Percentiles rank a stretch among this genome's conserved stretches.
Evolutionary conservation across 2,113 vertebrate species (phyloP).

Genomic region (Cinclus cinclus): DNA sequence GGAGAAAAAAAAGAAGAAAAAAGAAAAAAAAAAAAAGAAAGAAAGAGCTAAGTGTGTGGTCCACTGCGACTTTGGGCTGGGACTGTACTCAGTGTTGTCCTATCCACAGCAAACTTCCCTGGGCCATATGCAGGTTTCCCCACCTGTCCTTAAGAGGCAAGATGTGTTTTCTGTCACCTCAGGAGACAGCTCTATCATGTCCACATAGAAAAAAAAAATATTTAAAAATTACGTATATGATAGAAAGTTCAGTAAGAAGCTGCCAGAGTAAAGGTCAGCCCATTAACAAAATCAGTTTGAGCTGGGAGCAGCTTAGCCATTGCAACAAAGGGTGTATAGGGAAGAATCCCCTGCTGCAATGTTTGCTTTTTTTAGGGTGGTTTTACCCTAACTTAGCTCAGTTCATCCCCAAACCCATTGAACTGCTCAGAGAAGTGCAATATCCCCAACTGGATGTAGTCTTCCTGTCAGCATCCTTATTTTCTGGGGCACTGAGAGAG

Average conservation of each 20-base stretch:
- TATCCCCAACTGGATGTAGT: background rate
- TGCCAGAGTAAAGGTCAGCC: background rate
- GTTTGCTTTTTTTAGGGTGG: background rate
- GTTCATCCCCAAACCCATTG: background rate
- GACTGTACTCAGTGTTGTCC: background rate
- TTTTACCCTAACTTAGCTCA: background rate
- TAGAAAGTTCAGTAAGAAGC: background rate
- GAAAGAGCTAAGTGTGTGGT: constrained; percentile 47
- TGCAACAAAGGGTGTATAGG: accelerated
- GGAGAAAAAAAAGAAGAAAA: background rate
- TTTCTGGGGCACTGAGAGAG: accelerated
- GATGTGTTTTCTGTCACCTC: background rate
- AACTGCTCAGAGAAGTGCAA: accelerated
- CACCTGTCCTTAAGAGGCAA: background rate
- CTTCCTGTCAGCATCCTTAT: background rate
- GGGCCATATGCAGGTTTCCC: background rate
- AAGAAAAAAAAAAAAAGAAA: background rate
- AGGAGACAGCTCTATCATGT: background rate
- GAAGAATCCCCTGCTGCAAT: accelerated
- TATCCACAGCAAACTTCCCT: background rate
- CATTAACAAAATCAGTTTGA: accelerated
- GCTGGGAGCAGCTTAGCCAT: background rate
- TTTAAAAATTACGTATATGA: background rate
- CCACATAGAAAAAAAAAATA: background rate
- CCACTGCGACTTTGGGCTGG: background rate